phyloP scores from a whole-genome alignment of 2,888 invertebrate species.

The Platerodrilus igneus region DNA sequence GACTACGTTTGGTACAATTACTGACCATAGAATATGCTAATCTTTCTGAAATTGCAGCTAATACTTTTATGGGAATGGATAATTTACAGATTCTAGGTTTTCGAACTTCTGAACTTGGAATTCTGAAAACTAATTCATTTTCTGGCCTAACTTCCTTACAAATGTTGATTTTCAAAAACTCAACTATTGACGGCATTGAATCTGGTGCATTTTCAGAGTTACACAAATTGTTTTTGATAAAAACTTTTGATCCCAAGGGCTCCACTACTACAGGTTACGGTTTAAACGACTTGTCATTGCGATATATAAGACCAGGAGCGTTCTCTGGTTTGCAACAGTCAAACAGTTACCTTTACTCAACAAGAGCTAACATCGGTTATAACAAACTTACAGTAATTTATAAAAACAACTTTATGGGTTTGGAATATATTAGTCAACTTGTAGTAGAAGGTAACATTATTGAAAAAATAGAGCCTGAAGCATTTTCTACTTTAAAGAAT shows the following conservation, averaged over 20 bases:
- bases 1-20: neutral
- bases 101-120: neutral
- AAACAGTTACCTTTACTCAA: too few relatives aligned
- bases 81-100: neutral
- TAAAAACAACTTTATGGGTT: constrained; percentile 6
- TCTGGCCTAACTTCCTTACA: neutral
- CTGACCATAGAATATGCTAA: neutral
- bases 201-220: constrained; percentile 10
- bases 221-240: neutral
- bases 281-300: too few relatives aligned
- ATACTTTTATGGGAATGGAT: neutral
- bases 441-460: constrained; percentile 8
- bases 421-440: constrained; percentile 7
- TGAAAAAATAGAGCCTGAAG: constrained; percentile 1
- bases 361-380: too few relatives aligned
- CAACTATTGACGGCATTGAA: neutral
- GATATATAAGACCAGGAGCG: neutral
- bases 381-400: too few relatives aligned
- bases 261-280: constrained; percentile 2
- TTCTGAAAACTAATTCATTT: constrained; percentile 1
- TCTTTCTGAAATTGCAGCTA: neutral
- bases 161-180: neutral
- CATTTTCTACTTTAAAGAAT: constrained; percentile 8
- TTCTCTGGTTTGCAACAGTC: neutral
- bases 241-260: constrained; percentile 1